Conservation (phyloP, 2,113 vertebrate species). For the Hyperoodon ampullatus region DNA sequence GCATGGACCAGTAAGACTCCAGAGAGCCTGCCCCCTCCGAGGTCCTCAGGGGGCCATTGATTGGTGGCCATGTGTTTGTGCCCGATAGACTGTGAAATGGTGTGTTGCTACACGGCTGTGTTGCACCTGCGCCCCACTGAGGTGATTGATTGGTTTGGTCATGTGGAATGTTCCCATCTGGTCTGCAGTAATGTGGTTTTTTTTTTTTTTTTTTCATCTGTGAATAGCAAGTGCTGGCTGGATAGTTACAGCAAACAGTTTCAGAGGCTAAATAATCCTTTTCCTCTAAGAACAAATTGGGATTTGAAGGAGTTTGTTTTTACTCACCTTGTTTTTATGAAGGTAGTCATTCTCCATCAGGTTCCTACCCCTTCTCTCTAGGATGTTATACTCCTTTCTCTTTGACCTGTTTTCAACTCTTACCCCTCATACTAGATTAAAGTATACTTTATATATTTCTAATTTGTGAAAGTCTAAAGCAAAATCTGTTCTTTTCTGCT, state of each 20-base stretch:
- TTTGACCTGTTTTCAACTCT: not conserved
- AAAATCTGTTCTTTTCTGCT: slow-evolving; percentile 22
- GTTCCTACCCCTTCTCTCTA: slow-evolving; percentile 2
- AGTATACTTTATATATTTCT: slow-evolving; percentile 42
- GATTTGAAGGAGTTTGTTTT: slow-evolving; percentile 70
- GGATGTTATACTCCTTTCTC: slow-evolving; percentile 24
- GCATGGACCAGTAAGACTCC: slow-evolving; percentile 96
- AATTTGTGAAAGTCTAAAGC: slow-evolving; percentile 48
- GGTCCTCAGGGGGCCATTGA: slow-evolving; percentile 99
- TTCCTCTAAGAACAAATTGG: slow-evolving; percentile 83
- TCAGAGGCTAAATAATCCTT: slow-evolving; percentile 88
- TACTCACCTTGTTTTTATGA: slow-evolving; percentile 62
- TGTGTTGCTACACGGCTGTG: slow-evolving; percentile 99
- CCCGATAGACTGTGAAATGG: slow-evolving; percentile 99
- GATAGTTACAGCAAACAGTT: slow-evolving; percentile 87
- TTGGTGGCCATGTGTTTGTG: slow-evolving; percentile 99
- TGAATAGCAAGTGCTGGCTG: slow-evolving; percentile 89
- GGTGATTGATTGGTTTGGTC: slow-evolving; percentile 99
- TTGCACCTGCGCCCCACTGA: slow-evolving; percentile 99
- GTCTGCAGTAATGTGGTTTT: slow-evolving; percentile 96
- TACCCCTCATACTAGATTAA: slow-evolving; percentile 30
- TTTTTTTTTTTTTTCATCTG: slow-evolving; percentile 78
- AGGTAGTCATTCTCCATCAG: not conserved
- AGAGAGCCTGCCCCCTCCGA: slow-evolving; percentile 90
- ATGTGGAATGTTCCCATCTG: slow-evolving; percentile 99